phyloP scores from a whole-genome alignment of 2,113 vertebrate genomes.

The Sander lucioperca region DNA sequence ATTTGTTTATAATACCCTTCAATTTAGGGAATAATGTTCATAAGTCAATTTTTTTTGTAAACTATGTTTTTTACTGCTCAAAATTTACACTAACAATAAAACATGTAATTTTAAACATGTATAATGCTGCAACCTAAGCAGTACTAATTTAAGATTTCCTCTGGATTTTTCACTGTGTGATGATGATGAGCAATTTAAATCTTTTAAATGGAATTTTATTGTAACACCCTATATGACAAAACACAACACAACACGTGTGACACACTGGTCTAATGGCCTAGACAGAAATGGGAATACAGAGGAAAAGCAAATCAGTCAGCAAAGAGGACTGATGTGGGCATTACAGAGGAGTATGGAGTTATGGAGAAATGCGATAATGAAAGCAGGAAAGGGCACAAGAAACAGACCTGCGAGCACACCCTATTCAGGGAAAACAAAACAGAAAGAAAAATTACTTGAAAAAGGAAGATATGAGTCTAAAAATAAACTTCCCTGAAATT shows the following conservation, averaged over 20 bases:
- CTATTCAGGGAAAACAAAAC: conserved; percentile 40
- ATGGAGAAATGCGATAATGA: not conserved
- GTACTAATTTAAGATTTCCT: not conserved
- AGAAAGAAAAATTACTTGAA: conserved; percentile 5
- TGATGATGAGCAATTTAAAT: too few species aligned
- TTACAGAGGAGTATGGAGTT: too few species aligned
- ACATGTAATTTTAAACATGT: not conserved
- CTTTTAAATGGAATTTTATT: not conserved
- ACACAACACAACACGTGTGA: not conserved
- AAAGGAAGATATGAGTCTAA: not conserved
- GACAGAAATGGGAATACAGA: not conserved
- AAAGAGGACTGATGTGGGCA: not conserved
- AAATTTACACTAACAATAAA: not conserved
- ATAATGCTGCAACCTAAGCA: too few species aligned
- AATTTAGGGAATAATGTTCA: not conserved
- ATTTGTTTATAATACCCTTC: not conserved
- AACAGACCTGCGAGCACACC: not conserved
- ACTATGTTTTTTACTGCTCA: not conserved
- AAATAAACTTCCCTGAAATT: not conserved
- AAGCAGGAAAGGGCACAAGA: not conserved
- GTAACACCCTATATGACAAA: not conserved
- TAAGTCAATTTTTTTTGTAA: not conserved
- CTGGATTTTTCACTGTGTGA: not conserved
- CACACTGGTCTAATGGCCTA: not conserved
- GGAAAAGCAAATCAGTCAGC: not conserved